phyloP scores from a whole-genome alignment of 2,888 invertebrate genomes.

The Andrena haemorrhoa region DNA sequence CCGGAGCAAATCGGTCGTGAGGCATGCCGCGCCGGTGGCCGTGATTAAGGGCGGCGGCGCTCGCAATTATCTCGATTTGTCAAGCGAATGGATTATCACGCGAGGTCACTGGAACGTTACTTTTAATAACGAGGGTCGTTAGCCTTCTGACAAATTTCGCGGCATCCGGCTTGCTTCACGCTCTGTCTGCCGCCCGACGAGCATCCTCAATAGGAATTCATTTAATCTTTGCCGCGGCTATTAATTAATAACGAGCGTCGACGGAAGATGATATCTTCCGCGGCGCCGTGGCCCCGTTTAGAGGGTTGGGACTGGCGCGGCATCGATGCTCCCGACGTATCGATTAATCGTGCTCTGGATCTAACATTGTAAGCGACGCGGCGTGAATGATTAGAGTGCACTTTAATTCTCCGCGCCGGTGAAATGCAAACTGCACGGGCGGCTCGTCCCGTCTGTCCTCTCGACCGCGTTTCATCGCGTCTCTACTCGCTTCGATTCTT shows the following conservation, averaged over 20 bases:
- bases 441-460: not conserved
- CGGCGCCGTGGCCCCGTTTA: constrained; percentile 26
- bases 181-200: constrained; percentile 67
- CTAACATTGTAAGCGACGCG: constrained; percentile 13
- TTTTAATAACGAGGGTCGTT: constrained; percentile 84
- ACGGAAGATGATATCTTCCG: constrained; percentile 59
- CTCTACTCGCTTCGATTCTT: not conserved
- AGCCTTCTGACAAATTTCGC: constrained; percentile 83
- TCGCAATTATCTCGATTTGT: constrained; percentile 83
- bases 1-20: constrained; percentile 31
- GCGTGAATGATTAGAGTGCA: constrained; percentile 34
- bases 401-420: constrained; percentile 24
- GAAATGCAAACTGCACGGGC: not conserved
- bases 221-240: constrained; percentile 76
- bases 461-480: not conserved
- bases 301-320: constrained; percentile 32
- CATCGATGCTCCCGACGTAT: constrained; percentile 51
- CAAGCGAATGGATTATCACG: constrained; percentile 80
- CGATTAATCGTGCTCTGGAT: constrained; percentile 57
- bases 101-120: constrained; percentile 82
- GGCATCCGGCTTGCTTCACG: constrained; percentile 75
- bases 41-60: constrained; percentile 72
- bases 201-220: constrained; percentile 75
- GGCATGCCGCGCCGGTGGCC: constrained; percentile 39
- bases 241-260: constrained; percentile 73